Evolutionary conservation across 2,797 vertebrate genomes (phyloP), one percentile per base, ranked within the genome.

Genomic region (Hippopotamyrus pictus): DNA sequence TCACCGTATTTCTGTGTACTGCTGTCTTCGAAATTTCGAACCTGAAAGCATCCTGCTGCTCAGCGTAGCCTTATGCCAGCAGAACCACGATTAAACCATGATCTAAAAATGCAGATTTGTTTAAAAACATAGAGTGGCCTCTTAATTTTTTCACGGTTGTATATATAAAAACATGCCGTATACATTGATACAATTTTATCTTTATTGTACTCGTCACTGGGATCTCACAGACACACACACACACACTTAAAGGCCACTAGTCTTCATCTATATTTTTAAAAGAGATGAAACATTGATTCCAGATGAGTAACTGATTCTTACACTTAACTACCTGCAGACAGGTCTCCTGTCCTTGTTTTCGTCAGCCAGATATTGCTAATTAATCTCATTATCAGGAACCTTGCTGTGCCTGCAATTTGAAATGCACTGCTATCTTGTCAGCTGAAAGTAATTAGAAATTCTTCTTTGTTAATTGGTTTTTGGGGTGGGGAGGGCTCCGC

Each of bases 351-450:
- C 53, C 17, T 48, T 53, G 62, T 25, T 87, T 73, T 19, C 11
- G 7, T 76, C 62, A 86, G 33, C 8, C 33, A 54, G 3, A 46
- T 22, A 87, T 87, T 29, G 33, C 59, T 76, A 87, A 89, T 89
- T 89, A 41, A 87, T 79, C 62, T 69, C 25, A 48, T 76, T 89
- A 86, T 86, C 59, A 73, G 29, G 46, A 53, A 44, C 44, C 25
- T 86, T 41, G 59, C 46, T 54, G 41, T 50, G 57, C 82, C 25
- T 11, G 41, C 59, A 73, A 25, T 69, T 29, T 41, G 48, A 51
- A 86, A 51, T 50, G 25, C 88, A 25, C 50, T 17, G 11, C 76
- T 19, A 57, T 57, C 76, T 53, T 84, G 44, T 29, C 54, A 57
- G 50, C 48, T 79, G 14, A 37, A 62, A 48, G 83, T 53, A 59